Evolutionary conservation across 2,113 vertebrate species (phyloP), one percentile per base, ranked within the genome.

Genomic region (Prunella himalayana): DNA sequence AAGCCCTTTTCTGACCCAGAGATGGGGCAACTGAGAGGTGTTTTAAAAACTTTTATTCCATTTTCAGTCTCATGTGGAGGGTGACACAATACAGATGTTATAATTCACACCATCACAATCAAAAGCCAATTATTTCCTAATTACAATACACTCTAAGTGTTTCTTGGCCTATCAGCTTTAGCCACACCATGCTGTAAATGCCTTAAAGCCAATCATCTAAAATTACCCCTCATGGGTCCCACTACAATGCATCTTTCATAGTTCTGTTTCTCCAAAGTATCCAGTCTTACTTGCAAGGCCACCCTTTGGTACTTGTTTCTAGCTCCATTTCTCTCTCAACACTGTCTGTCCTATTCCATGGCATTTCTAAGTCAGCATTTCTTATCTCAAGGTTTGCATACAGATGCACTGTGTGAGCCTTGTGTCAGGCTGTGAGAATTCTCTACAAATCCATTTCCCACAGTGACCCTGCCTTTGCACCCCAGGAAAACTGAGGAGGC

Each of bases 401-500:
- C 22, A 57, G 56, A 35, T 35, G 49, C 24, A 25, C 49, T 25
- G 3, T 35, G 56, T 59, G 56, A 59, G 56, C 15, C n/a, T 59
- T 59, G 14, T 59, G 56, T 24, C 56, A 59, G 56, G n/a, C 22
- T 8, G 3, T 5, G 56, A 59, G 22, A 59, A 35, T 35, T 24
- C 14, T 5, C n/a, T 35, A 59, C 7, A 25, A 59, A 35, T 35
- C 33, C 56, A 59, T 59, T 59, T 17, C n/a, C n/a, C 56, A 25
- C 33, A n/a, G n/a, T 35, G 24, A 28, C 23, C 15, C 9, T 0
- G 2, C 4, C 23, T 37, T 9, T 11, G n/a, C 10, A 19, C 4
- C 20, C 65, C 41, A 33, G 41, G 24, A 16, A n/a, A 63, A 31
- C 11, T 0, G 0, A 61, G 18, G 15, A 17, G 6, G 9, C 33